Evolutionary conservation across 2,113 vertebrate species (phyloP).

Genomic region (Phylloscopus trochilus): DNA sequence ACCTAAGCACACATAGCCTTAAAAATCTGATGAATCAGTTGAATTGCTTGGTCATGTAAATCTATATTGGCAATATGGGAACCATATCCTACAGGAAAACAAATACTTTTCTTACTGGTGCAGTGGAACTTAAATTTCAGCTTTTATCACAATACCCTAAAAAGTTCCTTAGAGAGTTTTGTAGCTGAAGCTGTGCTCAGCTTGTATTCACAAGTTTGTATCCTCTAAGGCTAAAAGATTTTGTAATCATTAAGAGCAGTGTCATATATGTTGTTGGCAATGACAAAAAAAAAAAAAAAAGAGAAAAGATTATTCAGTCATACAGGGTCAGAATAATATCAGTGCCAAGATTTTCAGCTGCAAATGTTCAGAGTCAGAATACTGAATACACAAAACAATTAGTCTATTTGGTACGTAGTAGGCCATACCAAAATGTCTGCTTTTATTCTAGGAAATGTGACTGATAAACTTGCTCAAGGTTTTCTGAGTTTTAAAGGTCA

Average conservation of each 20-base stretch:
- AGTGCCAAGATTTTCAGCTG: not conserved
- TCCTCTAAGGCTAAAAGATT: not conserved
- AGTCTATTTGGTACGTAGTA: rapidly evolving
- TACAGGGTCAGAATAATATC: not conserved
- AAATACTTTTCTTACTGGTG: not conserved
- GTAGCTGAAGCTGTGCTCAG: not conserved
- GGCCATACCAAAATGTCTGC: not conserved
- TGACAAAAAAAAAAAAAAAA: not conserved
- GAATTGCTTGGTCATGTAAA: not conserved
- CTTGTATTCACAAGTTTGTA: not conserved
- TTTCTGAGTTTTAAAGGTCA: not conserved
- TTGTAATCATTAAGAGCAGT: not conserved
- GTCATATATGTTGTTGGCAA: not conserved
- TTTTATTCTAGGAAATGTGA: not conserved
- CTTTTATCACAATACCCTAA: not conserved
- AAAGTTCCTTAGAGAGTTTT: not conserved
- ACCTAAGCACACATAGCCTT: not conserved
- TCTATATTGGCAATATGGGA: not conserved
- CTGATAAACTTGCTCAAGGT: not conserved
- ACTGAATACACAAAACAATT: not conserved
- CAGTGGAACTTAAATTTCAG: not conserved
- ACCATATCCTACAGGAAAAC: not conserved
- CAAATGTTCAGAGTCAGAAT: not conserved
- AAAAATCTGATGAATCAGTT: not conserved
- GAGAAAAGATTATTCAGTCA: not conserved